These are phyloP conservation scores for Centropristis striata DNA, from an alignment of 2,113 vertebrate genomes.

Conservation along the genomic window DNA sequence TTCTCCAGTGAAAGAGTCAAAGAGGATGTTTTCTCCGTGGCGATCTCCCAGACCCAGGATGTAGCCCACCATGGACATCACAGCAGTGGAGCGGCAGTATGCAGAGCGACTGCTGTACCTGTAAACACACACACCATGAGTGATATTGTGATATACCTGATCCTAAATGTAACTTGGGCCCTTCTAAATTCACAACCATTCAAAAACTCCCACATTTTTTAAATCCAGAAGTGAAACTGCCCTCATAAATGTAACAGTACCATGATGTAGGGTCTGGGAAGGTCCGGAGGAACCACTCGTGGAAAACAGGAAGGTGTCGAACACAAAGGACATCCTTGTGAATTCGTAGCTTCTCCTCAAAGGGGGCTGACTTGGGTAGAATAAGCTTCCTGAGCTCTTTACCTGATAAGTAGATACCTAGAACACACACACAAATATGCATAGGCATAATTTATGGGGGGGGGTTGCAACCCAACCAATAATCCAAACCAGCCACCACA, in stretches of 20 bases:
- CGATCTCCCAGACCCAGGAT: constrained; percentile 97
- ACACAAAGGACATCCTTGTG: constrained; percentile 94
- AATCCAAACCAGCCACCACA: too few relatives aligned
- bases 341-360: constrained; percentile 93
- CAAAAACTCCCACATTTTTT: neutral
- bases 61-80: constrained; percentile 99
- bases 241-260: constrained; percentile 71
- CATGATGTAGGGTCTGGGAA: constrained; percentile 97
- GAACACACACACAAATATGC: constrained; percentile 20
- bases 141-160: fast-evolving
- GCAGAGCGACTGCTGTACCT: constrained; percentile 98
- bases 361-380: constrained; percentile 91
- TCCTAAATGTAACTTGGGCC: neutral
- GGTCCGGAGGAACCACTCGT: constrained; percentile 97
- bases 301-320: constrained; percentile 94
- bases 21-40: constrained; percentile 97
- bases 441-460: too few relatives aligned
- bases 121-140: neutral
- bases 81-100: constrained; percentile 95
- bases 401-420: constrained; percentile 93
- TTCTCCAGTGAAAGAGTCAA: constrained; percentile 96
- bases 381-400: constrained; percentile 95
- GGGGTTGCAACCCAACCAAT: too few relatives aligned
- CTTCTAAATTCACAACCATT: neutral
- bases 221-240: neutral